Conservation (phyloP, 2,888 invertebrate species). For the Lycia hirtaria region DNA sequence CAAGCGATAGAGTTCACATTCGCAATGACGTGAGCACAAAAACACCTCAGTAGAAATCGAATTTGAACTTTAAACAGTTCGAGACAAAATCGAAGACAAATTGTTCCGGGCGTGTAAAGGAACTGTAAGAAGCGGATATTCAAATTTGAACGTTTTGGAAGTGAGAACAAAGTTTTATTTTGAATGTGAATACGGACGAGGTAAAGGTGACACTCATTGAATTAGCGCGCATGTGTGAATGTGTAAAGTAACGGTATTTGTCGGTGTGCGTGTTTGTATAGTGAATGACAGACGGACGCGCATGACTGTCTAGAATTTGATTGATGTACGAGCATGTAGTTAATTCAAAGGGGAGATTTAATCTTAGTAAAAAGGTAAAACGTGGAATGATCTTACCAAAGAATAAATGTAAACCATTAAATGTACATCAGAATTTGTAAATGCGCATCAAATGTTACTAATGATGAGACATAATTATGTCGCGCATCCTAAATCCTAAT, state of each 20-base stretch:
- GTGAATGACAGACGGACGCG: slow-evolving; percentile 44
- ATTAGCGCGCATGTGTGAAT: slow-evolving; percentile 47
- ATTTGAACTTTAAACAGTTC: slow-evolving; percentile 56
- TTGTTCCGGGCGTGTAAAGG: slow-evolving; percentile 35
- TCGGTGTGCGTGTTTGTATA: slow-evolving; percentile 47
- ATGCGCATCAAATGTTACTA: background rate
- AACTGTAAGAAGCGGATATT: slow-evolving; percentile 26
- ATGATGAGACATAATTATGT: no score
- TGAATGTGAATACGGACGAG: slow-evolving; percentile 28
- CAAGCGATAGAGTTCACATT: slow-evolving; percentile 44
- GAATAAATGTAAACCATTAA: background rate
- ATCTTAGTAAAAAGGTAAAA: background rate
- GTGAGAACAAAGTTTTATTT: slow-evolving; percentile 41
- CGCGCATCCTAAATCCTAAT: no score
- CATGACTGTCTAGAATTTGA: slow-evolving; percentile 46
- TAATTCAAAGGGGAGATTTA: slow-evolving; percentile 5
- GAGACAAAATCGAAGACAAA: slow-evolving; percentile 51
- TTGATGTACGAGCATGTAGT: slow-evolving; percentile 40
- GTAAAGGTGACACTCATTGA: slow-evolving; percentile 49
- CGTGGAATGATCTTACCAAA: background rate
- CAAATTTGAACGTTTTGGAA: slow-evolving; percentile 9
- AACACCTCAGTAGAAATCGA: slow-evolving; percentile 40
- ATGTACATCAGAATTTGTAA: background rate
- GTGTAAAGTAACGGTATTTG: slow-evolving; percentile 54
- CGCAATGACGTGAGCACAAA: slow-evolving; percentile 10